Conservation (phyloP, 2,113 vertebrate species). For the Pionites leucogaster region DNA sequence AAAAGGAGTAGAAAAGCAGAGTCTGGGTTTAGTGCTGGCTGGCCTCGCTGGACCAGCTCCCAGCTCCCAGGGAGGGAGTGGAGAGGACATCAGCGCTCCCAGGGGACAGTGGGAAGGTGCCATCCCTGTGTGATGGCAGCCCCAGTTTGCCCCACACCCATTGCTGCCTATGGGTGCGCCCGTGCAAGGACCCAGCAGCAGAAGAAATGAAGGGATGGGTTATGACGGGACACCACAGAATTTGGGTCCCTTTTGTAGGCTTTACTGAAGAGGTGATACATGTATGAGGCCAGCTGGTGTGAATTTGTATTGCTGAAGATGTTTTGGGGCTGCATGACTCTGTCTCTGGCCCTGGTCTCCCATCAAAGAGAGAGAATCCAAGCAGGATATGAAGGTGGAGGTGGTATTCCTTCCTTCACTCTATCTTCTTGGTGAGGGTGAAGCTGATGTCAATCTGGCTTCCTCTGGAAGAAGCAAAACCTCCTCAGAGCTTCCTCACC, state of each 20-base stretch:
- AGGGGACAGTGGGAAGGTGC: not conserved
- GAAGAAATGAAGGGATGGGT: not conserved
- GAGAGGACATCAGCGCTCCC: not conserved
- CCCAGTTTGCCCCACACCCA: not conserved
- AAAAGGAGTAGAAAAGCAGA: not conserved
- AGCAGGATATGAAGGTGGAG: not conserved
- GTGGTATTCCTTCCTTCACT: not conserved
- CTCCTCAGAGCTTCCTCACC: not conserved
- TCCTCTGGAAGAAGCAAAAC: not conserved
- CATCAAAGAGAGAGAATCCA: not conserved
- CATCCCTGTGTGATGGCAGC: not conserved
- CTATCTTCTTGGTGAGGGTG: not conserved
- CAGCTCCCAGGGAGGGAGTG: accelerated
- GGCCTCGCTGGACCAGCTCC: not conserved
- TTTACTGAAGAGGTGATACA: not conserved
- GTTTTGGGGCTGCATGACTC: not conserved
- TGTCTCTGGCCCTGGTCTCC: not conserved
- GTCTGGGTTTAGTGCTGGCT: not conserved
- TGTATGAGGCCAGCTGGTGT: not conserved
- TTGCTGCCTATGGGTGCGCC: accelerated
- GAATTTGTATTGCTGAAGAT: not conserved
- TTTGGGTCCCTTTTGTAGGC: not conserved
- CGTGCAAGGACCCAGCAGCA: not conserved
- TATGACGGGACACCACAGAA: not conserved
- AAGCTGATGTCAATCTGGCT: not conserved